A percentile compares a stretch with the other conserved stretches of the same genome.
Evolutionary conservation across 2,888 invertebrate genomes (phyloP).

Genomic region (Entomobrya multifasciata): DNA sequence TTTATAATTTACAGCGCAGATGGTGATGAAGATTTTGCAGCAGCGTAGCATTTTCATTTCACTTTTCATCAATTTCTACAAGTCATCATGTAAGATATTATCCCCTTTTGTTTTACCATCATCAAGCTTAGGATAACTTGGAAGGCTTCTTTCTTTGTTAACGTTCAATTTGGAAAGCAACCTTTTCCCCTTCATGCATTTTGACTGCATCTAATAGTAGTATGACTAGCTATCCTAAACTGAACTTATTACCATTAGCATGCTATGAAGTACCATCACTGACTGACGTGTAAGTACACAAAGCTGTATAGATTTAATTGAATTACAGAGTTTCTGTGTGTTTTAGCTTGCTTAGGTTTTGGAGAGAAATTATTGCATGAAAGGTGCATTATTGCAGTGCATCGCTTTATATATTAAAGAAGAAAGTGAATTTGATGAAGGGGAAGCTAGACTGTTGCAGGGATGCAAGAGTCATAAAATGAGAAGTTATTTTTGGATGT

Average conservation of each 20-base stretch:
- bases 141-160: slow-evolving; percentile 1
- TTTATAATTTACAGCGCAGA: neutral
- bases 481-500: slow-evolving; percentile 49
- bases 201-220: neutral
- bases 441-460: neutral
- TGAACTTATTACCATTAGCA: slow-evolving; percentile 24
- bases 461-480: slow-evolving; percentile 36
- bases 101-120: slow-evolving; percentile 43
- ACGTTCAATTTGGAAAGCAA: neutral
- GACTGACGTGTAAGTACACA: neutral
- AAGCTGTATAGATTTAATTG: slow-evolving; percentile 17
- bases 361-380: neutral
- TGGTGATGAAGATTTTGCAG: neutral
- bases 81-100: neutral
- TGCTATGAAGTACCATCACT: neutral
- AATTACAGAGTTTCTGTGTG: neutral
- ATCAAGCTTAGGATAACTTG: neutral
- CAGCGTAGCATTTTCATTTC: neutral
- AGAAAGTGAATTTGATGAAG: neutral
- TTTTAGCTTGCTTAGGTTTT: slow-evolving; percentile 6
- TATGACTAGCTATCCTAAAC: neutral
- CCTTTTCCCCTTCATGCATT: neutral
- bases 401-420: neutral
- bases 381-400: neutral
- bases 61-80: neutral